Conservation (phyloP, 2,888 invertebrate genomes). For the Podabrus alpinus region DNA sequence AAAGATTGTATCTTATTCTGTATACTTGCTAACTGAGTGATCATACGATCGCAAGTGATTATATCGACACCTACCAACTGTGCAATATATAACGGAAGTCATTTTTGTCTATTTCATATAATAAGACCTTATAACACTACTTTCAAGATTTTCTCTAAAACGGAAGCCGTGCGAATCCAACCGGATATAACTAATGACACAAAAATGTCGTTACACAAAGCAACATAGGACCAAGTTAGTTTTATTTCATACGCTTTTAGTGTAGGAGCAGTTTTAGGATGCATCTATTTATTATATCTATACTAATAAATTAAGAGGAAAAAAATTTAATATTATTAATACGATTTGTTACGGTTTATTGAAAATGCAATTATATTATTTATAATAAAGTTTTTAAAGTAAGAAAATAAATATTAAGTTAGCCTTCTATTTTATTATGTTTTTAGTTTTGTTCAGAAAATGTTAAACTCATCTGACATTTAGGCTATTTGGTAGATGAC, state of each 20-base stretch:
- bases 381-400: not conserved
- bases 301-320: not conserved
- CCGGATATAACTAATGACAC: slow-evolving; percentile 50
- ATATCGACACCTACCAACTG: not conserved
- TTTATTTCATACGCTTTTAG: slow-evolving; percentile 44
- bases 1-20: slow-evolving; percentile 5
- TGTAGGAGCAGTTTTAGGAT: slow-evolving; percentile 18
- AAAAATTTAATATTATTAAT: not conserved
- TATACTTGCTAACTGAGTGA: not conserved
- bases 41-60: not conserved
- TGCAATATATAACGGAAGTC: not conserved
- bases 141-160: slow-evolving; percentile 37
- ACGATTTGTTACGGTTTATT: not conserved
- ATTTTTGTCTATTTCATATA: not conserved
- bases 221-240: slow-evolving; percentile 43
- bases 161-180: slow-evolving; percentile 45
- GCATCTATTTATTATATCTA: not conserved
- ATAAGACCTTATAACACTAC: slow-evolving; percentile 6
- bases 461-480: slow-evolving; percentile 33
- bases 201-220: slow-evolving; percentile 46
- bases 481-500: slow-evolving; percentile 46
- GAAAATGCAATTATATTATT: not conserved
- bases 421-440: slow-evolving; percentile 6
- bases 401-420: not conserved
- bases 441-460: slow-evolving; percentile 11